These are phyloP conservation scores for Agrochola circellaris DNA, from an alignment of 2,888 invertebrate species.

Conservation along the genomic window DNA sequence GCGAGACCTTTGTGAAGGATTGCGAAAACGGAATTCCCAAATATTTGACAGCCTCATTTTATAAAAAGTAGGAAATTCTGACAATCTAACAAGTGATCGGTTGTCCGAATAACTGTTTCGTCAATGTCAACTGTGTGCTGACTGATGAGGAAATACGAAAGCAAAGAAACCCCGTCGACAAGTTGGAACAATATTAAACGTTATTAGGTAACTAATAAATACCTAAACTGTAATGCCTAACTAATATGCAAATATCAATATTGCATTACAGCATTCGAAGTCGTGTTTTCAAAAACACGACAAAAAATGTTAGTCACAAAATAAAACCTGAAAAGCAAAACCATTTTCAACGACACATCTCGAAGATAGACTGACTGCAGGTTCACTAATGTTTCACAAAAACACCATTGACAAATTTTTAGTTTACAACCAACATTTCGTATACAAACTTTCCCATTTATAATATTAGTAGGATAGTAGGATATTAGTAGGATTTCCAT, in stretches of 20 bases:
- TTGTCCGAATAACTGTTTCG: not conserved
- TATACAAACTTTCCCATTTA: too few species aligned
- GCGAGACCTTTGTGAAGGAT: not conserved
- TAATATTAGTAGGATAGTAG: too few species aligned
- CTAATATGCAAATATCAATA: not conserved
- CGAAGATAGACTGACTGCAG: too few species aligned
- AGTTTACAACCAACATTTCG: too few species aligned
- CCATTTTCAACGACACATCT: too few species aligned
- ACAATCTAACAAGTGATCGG: not conserved
- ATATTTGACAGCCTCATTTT: not conserved
- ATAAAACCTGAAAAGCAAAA: too few species aligned
- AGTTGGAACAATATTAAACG: not conserved
- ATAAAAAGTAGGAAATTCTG: slow-evolving; percentile 9
- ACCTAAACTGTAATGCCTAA: not conserved
- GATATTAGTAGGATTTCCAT: too few species aligned
- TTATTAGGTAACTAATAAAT: not conserved
- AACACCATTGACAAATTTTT: too few species aligned
- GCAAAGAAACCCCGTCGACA: not conserved
- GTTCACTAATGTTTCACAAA: too few species aligned
- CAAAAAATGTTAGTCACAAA: too few species aligned
- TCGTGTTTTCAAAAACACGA: too few species aligned
- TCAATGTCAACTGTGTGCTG: not conserved
- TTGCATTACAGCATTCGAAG: too few species aligned
- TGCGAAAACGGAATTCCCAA: slow-evolving; percentile 5
- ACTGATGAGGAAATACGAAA: not conserved